Evolutionary conservation across 2,113 vertebrate species (phyloP), one percentile per base, ranked within the genome.

Genomic region (Rhadina sibilatrix): DNA sequence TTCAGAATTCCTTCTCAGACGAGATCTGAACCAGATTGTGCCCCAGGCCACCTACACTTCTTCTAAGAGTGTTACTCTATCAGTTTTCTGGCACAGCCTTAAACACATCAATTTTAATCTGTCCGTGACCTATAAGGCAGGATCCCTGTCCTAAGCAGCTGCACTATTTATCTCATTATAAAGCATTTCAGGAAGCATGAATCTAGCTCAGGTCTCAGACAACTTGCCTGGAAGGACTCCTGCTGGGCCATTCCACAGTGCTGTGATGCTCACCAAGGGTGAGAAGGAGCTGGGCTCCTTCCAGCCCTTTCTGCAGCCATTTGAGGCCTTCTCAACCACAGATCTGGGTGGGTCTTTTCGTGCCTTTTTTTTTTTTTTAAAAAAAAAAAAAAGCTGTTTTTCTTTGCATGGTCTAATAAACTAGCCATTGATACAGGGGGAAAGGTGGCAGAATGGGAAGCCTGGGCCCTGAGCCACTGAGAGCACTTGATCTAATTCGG

Each of bases 161-260:
- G 2, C 8, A 6, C 22, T 35, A 4, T 37, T 71, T 65, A 33
- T 64, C 11, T 76, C 8, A 18, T 18, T 4, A 2, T 5, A 4
- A 49, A 83, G 2, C 8, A 12, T 16, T 31, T 71, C 28, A 20
- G 54, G 37, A 76, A 72, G 11, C 5, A 40, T 4, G 15, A 80
- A 37, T 49, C 6, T 0, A 2, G 40, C 9, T 5, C 35, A n/a
- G 42, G 16, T 53, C 61, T 85, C 49, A 69, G 80, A 42, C 22
- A 35, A 15, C 5, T 4, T 21, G 8, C 5, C 17, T 86, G 44
- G 35, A 76, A 76, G n/a, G 5, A 19, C 8, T 40, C 15, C 20
- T 33, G 25, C 31, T 9, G 6, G n/a, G 33, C 4, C 17, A 19
- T 56, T 37, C 4, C 22, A 7, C 3, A 53, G 18, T 1, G 1